phyloP scores from a whole-genome alignment of 2,797 vertebrate species.

The Typhlichthys subterraneus region DNA sequence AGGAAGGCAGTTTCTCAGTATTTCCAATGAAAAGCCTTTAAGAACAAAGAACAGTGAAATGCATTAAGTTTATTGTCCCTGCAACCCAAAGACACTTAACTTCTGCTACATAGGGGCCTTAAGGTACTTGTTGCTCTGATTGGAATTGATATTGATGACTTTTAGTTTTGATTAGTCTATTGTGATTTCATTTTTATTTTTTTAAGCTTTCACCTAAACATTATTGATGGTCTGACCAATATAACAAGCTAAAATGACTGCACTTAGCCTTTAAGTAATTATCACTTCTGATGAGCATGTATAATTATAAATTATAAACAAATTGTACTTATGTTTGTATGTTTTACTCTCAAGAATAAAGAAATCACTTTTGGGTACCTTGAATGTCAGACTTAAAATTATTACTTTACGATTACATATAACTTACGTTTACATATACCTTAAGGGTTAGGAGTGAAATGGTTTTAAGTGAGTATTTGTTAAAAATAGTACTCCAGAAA shows the following conservation, averaged over 20 bases:
- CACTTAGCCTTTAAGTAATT: conserved; percentile 37
- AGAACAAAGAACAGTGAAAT: conserved; percentile 8
- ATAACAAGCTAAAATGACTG: conserved; percentile 55
- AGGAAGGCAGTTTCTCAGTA: conserved; percentile 33
- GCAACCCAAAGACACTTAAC: conserved; percentile 35
- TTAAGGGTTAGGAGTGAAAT: conserved; percentile 11
- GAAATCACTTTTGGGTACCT: conserved; percentile 77
- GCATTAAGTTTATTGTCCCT: conserved; percentile 38
- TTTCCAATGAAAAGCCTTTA: conserved; percentile 2
- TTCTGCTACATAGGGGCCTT: background rate
- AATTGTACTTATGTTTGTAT: conserved; percentile 79
- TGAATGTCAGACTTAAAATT: conserved; percentile 76
- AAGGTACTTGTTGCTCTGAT: conserved; percentile 8
- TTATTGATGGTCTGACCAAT: conserved; percentile 31
- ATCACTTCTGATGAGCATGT: conserved; percentile 66
- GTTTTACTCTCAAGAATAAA: conserved; percentile 81
- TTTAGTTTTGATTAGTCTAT: conserved; percentile 11
- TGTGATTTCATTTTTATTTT: conserved; percentile 8
- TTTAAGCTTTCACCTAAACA: conserved; percentile 23
- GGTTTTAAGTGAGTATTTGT: background rate
- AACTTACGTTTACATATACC: background rate
- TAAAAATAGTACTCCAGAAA: background rate
- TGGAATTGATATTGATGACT: conserved; percentile 31
- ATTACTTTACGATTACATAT: conserved; percentile 31
- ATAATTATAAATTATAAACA: conserved; percentile 72